Evolutionary conservation across 2,888 invertebrate species (phyloP).

Genomic region (Exocentrus adspersus): DNA sequence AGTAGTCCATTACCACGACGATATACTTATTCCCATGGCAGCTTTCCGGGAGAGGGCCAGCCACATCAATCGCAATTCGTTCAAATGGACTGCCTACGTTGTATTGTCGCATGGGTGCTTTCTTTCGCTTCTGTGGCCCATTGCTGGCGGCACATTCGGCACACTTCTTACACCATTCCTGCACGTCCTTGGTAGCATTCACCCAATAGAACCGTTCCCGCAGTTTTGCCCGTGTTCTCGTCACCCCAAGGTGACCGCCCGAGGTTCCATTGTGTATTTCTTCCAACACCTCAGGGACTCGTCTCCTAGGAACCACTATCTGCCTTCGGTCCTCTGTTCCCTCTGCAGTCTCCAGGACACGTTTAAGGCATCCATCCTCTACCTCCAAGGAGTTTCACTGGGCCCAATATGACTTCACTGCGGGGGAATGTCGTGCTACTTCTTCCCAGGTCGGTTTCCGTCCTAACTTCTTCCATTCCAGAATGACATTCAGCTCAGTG

Average conservation of each 20-base stretch:
- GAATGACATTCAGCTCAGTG: neutral
- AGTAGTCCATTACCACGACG: constrained; percentile 24
- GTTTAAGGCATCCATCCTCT: constrained; percentile 4
- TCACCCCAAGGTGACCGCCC: neutral
- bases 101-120: constrained; percentile 21
- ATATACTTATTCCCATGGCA: constrained; percentile 30
- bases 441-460: neutral
- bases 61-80: constrained; percentile 41
- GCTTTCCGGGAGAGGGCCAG: constrained; percentile 41
- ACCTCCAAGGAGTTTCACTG: neutral
- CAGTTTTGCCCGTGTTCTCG: neutral
- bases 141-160: neutral
- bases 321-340: constrained; percentile 3
- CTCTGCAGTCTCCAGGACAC: constrained; percentile 1
- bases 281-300: neutral
- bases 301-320: constrained; percentile 7
- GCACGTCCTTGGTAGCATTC: neutral
- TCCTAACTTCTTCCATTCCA: neutral
- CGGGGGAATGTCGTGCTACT: neutral
- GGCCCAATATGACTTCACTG: neutral
- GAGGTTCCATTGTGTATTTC: constrained; percentile 15
- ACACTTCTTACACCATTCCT: neutral
- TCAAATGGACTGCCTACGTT: constrained; percentile 42
- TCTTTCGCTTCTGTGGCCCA: neutral
- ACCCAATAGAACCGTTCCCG: neutral